phyloP scores from a whole-genome alignment of 2,797 vertebrate genomes.

The Bryconaethiops microstoma region DNA sequence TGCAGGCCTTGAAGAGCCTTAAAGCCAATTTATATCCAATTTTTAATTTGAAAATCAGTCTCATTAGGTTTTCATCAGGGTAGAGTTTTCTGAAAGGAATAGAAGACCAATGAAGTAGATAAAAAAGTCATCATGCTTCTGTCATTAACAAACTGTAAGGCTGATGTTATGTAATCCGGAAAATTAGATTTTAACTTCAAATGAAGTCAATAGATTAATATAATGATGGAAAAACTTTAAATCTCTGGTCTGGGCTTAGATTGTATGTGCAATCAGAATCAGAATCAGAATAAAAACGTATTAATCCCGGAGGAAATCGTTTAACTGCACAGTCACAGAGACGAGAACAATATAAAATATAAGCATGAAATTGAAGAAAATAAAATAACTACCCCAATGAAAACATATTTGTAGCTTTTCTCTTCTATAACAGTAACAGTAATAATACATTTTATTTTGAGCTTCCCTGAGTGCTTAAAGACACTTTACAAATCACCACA shows the following conservation, averaged over 20 bases:
- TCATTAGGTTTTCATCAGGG: not conserved
- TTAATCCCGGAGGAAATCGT: too few relatives aligned
- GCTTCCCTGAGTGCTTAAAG: too few relatives aligned
- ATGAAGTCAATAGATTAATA: not conserved
- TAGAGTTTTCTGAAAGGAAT: not conserved
- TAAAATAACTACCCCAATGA: not conserved
- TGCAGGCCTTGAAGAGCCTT: too few relatives aligned
- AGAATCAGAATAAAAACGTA: too few relatives aligned
- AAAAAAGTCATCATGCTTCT: not conserved
- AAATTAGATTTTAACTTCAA: too few relatives aligned
- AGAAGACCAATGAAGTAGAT: not conserved
- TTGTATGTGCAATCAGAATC: not conserved
- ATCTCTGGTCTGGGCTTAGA: not conserved
- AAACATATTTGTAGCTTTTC: constrained; percentile 33
- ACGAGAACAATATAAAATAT: too few relatives aligned
- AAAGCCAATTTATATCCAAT: not conserved
- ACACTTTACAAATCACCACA: too few relatives aligned
- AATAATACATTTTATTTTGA: too few relatives aligned
- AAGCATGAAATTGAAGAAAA: too few relatives aligned
- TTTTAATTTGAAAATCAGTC: not conserved
- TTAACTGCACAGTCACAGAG: too few relatives aligned
- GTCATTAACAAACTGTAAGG: not conserved
- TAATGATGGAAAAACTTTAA: not conserved
- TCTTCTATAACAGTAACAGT: too few relatives aligned
- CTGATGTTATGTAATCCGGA: not conserved